These are phyloP conservation scores for Dreissena polymorpha DNA, from an alignment of 1,140 invertebrate genomes.

Conservation along the genomic window DNA sequence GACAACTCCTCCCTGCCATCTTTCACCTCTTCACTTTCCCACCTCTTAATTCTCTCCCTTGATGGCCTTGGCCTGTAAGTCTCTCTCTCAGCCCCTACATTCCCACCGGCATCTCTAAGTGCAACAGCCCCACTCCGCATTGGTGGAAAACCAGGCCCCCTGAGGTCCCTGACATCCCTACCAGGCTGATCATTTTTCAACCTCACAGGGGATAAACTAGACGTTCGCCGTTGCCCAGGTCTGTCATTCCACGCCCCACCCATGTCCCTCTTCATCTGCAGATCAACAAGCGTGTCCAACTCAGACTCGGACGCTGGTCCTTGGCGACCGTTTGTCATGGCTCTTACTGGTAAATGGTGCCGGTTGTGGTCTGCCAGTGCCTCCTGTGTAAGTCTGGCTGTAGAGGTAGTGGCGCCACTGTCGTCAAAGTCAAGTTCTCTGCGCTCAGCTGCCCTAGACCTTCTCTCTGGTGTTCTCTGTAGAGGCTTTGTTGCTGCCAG, in stretches of 20 bases:
- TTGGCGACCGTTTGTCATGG: constrained; percentile 9
- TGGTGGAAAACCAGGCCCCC: background rate
- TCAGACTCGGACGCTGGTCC: constrained; percentile 48
- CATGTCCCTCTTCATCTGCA: constrained; percentile 10
- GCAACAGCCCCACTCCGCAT: background rate
- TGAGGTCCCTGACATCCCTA: background rate
- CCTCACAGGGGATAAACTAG: constrained; percentile 45
- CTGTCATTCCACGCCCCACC: background rate
- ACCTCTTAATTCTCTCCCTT: background rate
- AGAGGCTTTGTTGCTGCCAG: no score
- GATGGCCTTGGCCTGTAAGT: background rate
- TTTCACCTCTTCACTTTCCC: constrained; percentile 17
- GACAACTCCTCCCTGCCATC: constrained; percentile 28
- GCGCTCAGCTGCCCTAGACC: constrained; percentile 21
- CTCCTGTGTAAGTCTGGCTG: constrained; percentile 29
- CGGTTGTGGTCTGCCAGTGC: constrained; percentile 48
- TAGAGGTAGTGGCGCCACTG: constrained; percentile 25
- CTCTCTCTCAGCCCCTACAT: background rate
- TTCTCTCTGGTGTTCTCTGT: background rate
- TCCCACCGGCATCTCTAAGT: constrained; percentile 18
- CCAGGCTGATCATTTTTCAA: constrained; percentile 8
- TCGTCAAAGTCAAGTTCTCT: constrained; percentile 33
- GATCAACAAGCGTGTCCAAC: constrained; percentile 42
- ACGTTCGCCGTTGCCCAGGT: constrained; percentile 19
- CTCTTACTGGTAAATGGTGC: background rate